Percentiles rank a stretch among this genome's conserved stretches.
phyloP scores from a whole-genome alignment of 2,113 vertebrate species.

The Sardina pilchardus region DNA sequence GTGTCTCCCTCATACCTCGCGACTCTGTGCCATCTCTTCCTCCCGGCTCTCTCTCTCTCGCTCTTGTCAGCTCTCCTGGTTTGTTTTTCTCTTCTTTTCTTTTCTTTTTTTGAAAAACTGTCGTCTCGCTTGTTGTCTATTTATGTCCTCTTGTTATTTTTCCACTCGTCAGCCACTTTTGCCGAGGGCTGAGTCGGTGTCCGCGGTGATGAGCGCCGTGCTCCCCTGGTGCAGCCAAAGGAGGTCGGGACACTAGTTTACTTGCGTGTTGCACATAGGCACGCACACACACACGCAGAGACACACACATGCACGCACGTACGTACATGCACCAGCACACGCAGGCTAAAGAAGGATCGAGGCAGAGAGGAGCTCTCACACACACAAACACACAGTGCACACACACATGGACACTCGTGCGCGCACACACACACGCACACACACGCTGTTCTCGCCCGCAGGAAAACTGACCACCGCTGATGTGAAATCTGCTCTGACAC shows the following conservation, averaged over 20 bases:
- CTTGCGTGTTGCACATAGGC: neutral
- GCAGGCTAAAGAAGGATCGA: neutral
- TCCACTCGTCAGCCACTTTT: neutral
- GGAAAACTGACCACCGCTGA: slow-evolving; percentile 59
- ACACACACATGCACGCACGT: neutral
- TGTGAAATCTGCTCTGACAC: slow-evolving; percentile 50
- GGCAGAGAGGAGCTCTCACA: slow-evolving; percentile 27
- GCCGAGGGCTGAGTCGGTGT: neutral
- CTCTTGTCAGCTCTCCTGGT: neutral
- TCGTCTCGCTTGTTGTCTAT: neutral
- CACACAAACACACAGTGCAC: slow-evolving; percentile 34
- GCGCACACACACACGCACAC: slow-evolving; percentile 41
- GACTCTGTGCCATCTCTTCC: neutral
- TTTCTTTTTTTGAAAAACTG: neutral
- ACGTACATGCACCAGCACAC: neutral
- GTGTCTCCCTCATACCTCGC: neutral
- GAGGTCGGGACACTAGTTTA: slow-evolving; percentile 11
- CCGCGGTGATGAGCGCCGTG: neutral
- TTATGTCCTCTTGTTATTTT: neutral
- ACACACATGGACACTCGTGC: slow-evolving; percentile 40
- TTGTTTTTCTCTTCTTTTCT: neutral
- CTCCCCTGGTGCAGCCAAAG: slow-evolving; percentile 11
- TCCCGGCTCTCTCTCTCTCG: neutral
- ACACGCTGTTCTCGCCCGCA: slow-evolving; percentile 52
- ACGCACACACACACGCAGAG: neutral